Evolutionary conservation across 2,113 vertebrate species (phyloP).

Genomic region (Falcunculus frontatus): DNA sequence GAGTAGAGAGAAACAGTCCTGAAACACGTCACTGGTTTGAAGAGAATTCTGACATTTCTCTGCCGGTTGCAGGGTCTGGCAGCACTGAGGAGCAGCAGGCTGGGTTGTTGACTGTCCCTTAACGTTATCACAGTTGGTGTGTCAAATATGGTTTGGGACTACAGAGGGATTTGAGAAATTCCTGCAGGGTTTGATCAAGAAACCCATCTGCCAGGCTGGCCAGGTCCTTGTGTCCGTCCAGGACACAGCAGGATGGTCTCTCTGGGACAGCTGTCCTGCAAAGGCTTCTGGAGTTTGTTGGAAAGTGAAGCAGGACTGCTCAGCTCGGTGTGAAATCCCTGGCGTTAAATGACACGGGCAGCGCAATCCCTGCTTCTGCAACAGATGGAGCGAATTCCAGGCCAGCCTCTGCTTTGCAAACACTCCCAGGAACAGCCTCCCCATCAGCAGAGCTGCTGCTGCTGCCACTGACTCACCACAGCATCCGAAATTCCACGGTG

Average conservation of each 20-base stretch:
- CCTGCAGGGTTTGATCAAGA: background rate
- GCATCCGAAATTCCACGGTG: background rate
- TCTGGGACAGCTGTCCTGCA: slow-evolving; percentile 7
- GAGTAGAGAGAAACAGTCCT: background rate
- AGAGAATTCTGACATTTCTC: background rate
- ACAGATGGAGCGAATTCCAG: slow-evolving; percentile 37
- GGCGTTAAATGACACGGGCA: background rate
- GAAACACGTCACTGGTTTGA: background rate
- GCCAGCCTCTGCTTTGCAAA: slow-evolving; percentile 48
- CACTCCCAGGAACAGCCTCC: background rate
- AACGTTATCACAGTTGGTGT: background rate
- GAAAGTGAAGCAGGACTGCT: slow-evolving; percentile 39
- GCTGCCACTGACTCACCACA: background rate
- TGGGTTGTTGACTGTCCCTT: background rate
- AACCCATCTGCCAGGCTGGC: background rate
- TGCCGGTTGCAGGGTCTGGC: background rate
- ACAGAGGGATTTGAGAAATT: background rate
- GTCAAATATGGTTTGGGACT: background rate
- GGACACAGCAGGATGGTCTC: background rate
- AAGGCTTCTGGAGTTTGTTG: background rate
- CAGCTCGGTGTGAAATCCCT: slow-evolving; percentile 44
- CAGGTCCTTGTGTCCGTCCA: background rate
- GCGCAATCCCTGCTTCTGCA: background rate
- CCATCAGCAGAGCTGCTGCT: background rate
- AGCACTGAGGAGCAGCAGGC: background rate